A percentile compares a stretch with the other conserved stretches of the same genome.
phyloP scores from a whole-genome alignment of 2,113 vertebrate genomes.

The Macrotis lagotis region DNA sequence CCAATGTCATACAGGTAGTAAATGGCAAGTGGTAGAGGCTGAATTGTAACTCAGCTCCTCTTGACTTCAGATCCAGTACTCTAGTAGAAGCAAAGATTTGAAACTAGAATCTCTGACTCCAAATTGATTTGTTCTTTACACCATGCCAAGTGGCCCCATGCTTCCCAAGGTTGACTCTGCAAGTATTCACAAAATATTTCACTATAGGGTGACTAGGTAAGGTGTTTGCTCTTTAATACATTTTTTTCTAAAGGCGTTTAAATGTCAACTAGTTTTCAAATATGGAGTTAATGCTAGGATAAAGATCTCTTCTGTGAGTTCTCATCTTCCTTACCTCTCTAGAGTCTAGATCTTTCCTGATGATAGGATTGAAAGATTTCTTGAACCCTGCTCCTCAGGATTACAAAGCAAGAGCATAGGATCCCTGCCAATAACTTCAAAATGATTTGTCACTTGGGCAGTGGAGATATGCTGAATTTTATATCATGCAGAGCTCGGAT shows the following conservation, averaged over 20 bases:
- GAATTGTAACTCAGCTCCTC: no score
- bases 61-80: no score
- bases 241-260: not conserved
- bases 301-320: not conserved
- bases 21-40: no score
- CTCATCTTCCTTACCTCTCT: not conserved
- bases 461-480: not conserved
- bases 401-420: not conserved
- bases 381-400: not conserved
- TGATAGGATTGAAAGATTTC: not conserved
- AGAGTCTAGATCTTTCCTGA: not conserved
- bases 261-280: not conserved
- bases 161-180: not conserved
- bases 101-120: not conserved
- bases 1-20: no score
- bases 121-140: not conserved
- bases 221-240: not conserved
- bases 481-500: not conserved
- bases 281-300: not conserved
- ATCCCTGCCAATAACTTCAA: not conserved
- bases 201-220: not conserved
- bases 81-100: not conserved
- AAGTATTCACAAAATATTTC: not conserved
- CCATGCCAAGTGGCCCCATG: not conserved
- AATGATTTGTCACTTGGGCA: not conserved